A percentile compares a stretch with the other conserved stretches of the same genome.
Evolutionary conservation across 2,113 vertebrate species (phyloP).

Genomic region (Tilapia sparmanii): DNA sequence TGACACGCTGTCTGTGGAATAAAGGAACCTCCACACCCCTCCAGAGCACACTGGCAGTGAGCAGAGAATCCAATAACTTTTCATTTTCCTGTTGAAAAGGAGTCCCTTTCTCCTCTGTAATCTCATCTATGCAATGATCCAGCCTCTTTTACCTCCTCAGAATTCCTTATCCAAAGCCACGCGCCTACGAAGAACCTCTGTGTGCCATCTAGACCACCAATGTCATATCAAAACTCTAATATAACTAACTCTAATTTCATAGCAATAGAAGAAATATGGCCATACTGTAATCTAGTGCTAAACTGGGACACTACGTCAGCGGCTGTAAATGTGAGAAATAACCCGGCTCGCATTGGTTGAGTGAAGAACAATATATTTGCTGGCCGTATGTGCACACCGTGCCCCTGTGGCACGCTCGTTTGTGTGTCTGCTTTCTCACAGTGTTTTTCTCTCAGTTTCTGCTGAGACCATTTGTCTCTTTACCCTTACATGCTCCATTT

Average conservation of each 20-base stretch:
- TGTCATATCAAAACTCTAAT: constrained; percentile 37
- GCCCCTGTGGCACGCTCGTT: neutral
- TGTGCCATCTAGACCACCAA: neutral
- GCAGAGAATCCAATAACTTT: constrained; percentile 16
- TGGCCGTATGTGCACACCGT: neutral
- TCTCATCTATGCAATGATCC: constrained; percentile 27
- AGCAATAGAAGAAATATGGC: constrained; percentile 8
- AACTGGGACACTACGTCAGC: neutral
- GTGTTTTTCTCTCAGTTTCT: neutral
- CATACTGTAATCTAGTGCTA: neutral
- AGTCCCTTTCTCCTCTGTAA: neutral
- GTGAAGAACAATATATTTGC: neutral
- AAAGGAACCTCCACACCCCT: neutral
- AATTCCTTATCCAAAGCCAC: constrained; percentile 10
- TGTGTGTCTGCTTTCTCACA: neutral
- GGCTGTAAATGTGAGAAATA: neutral
- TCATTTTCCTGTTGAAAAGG: constrained; percentile 22
- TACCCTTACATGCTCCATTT: neutral
- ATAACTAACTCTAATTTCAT: constrained; percentile 35
- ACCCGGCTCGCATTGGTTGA: neutral
- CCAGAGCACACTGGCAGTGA: neutral
- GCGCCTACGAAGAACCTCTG: constrained; percentile 11
- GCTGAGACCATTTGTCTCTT: neutral
- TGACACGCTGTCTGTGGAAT: neutral
- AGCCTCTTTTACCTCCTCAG: neutral